Evolutionary conservation across 2,797 vertebrate species (phyloP), one percentile per base, ranked within the genome.

Genomic region (Aldrovandia affinis): DNA sequence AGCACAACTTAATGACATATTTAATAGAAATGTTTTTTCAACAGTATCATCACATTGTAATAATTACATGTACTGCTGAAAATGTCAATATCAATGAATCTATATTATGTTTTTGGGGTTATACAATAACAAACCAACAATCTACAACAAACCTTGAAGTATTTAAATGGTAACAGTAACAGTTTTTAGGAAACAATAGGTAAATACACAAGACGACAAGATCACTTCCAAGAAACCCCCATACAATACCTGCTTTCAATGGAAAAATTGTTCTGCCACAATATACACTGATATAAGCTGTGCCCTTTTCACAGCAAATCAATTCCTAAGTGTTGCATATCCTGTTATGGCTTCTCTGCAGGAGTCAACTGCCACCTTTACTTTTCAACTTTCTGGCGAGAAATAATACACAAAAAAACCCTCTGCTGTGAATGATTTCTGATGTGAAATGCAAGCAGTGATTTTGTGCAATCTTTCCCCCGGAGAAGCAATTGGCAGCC

Each of bases 261-360:
- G 78, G 50, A 59, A 57, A 83, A 83, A 82, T 8, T 30, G 36
- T 47, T 50, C 57, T 57, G 39, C 36, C 83, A 83, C 80, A 70
- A 87, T 39, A 88, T 85, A 88, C 89, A 88, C 88, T 86, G 89
- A 88, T 86, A 89, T 86, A 88, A 84, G 86, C 77, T 89, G 78
- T 89, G 85, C 87, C 86, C 80, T 86, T 86, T 87, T 86, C 83
- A 88, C 85, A 86, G 88, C 80, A 90, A 91, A 92, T 91, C 86
- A 83, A 89, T 90, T 90, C 85, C 81, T 77, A 81, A 85, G 81
- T 82, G 86, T 88, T 65, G 81, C 84, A 83, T 83, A 88, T 83
- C 86, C 85, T 82, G 86, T 83, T 85, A 88, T 88, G 84, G 85
- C 75, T 83, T 87, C 81, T 88, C 86, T 75, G 85, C 55, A 25